Evolutionary conservation across 2,888 invertebrate species (phyloP), one percentile per base, ranked within the genome.

Genomic region (Plebejus argus): DNA sequence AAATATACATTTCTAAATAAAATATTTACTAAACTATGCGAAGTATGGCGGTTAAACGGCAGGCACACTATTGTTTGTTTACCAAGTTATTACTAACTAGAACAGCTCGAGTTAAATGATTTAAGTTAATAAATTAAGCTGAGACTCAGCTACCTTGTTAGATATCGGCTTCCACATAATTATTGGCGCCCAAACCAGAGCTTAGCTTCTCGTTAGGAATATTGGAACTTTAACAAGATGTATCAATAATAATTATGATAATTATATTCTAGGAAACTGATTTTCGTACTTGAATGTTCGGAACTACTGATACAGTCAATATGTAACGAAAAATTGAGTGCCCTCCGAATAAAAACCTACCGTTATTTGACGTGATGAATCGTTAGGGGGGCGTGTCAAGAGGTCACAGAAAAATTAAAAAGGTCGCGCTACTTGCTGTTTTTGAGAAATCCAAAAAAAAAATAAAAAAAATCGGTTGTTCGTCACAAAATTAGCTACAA

Each of bases 131-230:
- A 28, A 66, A 66, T 66, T 28, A 28, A n/a, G 66, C 66, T 66
- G 28, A 66, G 28, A 28, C 66, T 66, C 28, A 15, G 66, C 28
- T 28, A 66, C 28, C 28, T 66, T 66, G 28, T 66, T 66, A 33
- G 28, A 33, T 66, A 33, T 66, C 28, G 66, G 66, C 66, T 66
- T 6, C 15, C 28, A 66, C 5, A 6, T 66, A 28, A 66, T 66
- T 33, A 33, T 33, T 66, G 15, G 28, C 28, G 28, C 66, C 61
- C 18, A 66, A 66, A 33, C 28, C 28, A 6, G 15, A 5, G 66
- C 66, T 66, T 28, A 61, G 66, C 66, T 66, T 66, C 66, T 23
- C 61, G 61, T 61, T 66, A 66, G 66, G 23, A 28, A 61, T 61
- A 61, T 20, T 23, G 10, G 58, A 23, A 61, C 20, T 61, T 61